Percentiles rank a stretch among this genome's conserved stretches.
Evolutionary conservation across 2,888 invertebrate species (phyloP).

Genomic region (Plebejus argus): DNA sequence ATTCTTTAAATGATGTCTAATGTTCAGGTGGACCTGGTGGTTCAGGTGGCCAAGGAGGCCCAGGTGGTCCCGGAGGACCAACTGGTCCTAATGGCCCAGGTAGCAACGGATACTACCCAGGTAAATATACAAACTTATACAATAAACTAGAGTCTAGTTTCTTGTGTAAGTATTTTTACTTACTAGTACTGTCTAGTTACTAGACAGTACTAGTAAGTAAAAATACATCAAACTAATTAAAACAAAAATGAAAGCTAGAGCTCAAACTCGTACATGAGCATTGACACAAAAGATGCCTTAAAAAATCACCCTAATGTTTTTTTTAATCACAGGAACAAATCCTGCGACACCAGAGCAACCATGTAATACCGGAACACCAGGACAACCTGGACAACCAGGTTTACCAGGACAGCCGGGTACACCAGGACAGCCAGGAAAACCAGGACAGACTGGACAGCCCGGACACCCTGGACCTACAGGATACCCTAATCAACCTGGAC

Average conservation of each 20-base stretch:
- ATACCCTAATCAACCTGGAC: constrained; percentile 38
- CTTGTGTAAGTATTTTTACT: no score
- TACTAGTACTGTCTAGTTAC: no score
- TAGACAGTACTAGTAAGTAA: background rate
- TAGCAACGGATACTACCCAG: constrained; percentile 4
- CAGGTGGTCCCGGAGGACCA: constrained; percentile 42
- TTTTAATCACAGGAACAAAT: no score
- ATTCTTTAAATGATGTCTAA: background rate
- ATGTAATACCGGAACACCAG: background rate
- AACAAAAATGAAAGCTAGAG: background rate
- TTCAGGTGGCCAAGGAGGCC: constrained; percentile 39
- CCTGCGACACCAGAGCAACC: constrained; percentile 33
- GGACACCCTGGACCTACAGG: constrained; percentile 43
- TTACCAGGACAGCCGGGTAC: constrained; percentile 32
- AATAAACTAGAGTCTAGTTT: background rate
- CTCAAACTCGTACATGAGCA: background rate
- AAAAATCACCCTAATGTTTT: no score
- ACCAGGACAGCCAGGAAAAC: constrained; percentile 37
- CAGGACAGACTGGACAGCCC: constrained; percentile 44
- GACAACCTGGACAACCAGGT: constrained; percentile 38
- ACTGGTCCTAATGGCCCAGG: constrained; percentile 34
- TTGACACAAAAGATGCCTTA: no score
- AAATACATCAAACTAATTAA: background rate
- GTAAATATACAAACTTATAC: background rate
- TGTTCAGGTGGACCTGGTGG: constrained; percentile 38